These are phyloP conservation scores for Antechinus flavipes DNA, from an alignment of 2,113 vertebrate species.

Conservation along the genomic window DNA sequence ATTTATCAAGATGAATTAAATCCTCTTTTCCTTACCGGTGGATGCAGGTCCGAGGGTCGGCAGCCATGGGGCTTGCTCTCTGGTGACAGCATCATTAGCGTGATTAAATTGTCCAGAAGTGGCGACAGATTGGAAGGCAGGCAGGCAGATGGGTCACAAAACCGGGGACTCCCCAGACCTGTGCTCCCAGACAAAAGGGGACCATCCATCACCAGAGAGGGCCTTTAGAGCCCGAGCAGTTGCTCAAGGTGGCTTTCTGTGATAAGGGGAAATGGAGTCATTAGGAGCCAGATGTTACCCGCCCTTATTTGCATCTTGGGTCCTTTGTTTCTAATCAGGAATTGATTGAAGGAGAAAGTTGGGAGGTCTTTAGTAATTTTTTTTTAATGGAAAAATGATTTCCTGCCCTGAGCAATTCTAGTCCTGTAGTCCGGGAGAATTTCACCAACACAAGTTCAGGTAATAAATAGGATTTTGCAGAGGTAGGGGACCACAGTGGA, in stretches of 20 bases:
- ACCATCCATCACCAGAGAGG: slow-evolving; percentile 68
- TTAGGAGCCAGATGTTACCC: slow-evolving; percentile 67
- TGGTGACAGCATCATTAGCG: slow-evolving; percentile 53
- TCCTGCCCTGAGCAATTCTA: not conserved
- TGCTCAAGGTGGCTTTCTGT: slow-evolving; percentile 18
- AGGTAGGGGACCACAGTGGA: too few species aligned
- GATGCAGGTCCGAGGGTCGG: not conserved
- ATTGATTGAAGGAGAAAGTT: slow-evolving; percentile 44
- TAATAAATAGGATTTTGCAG: slow-evolving; percentile 24
- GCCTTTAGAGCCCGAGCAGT: slow-evolving; percentile 4
- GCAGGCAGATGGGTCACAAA: slow-evolving; percentile 63
- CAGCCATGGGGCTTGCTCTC: not conserved
- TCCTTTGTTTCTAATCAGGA: slow-evolving; percentile 49
- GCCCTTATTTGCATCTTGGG: slow-evolving; percentile 67
- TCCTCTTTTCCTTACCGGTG: not conserved
- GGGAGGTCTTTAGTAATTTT: not conserved
- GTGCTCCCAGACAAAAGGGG: slow-evolving; percentile 39
- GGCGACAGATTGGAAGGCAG: slow-evolving; percentile 58
- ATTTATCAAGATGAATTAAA: not conserved
- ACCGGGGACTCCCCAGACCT: slow-evolving; percentile 28
- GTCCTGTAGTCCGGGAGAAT: not conserved
- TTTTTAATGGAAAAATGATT: not conserved
- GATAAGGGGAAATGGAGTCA: slow-evolving; percentile 37
- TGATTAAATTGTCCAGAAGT: slow-evolving; percentile 61
- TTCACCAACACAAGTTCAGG: slow-evolving; percentile 40